Percentiles rank a stretch among this genome's conserved stretches.
phyloP scores from a whole-genome alignment of 2,888 invertebrate genomes.

The Philopedon plagiatum region DNA sequence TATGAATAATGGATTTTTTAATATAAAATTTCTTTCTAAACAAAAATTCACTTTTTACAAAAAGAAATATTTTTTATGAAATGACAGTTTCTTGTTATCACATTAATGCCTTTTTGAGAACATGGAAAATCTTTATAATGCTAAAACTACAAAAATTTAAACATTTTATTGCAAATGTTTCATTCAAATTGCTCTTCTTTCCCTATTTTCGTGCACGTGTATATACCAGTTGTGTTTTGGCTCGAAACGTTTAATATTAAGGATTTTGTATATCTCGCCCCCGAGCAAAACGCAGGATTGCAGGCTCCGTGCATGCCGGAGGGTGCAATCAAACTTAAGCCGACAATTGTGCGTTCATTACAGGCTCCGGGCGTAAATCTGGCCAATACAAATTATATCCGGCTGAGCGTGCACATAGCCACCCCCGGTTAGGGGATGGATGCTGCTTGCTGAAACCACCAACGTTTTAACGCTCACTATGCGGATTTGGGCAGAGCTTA shows the following conservation, averaged over 20 bases:
- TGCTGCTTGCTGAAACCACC: conserved; percentile 54
- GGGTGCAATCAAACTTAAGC: conserved; percentile 70
- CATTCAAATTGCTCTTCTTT: conserved; percentile 1
- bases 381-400: conserved; percentile 71
- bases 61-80: too few species aligned
- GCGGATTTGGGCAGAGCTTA: conserved; percentile 58
- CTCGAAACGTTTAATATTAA: conserved; percentile 46
- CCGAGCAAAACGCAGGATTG: conserved; percentile 29
- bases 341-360: conserved; percentile 71
- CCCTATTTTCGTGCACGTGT: conserved; percentile 27
- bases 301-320: conserved; percentile 54
- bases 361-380: conserved; percentile 69
- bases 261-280: conserved; percentile 8
- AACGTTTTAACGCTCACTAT: conserved; percentile 58
- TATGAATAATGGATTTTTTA: too few species aligned
- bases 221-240: conserved; percentile 41
- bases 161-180: background rate
- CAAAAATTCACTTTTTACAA: too few species aligned
- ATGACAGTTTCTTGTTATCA: too few species aligned
- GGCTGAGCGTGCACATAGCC: conserved; percentile 52
- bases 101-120: too few species aligned
- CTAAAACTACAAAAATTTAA: too few species aligned
- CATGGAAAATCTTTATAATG: too few species aligned
- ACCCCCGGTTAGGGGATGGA: conserved; percentile 43
- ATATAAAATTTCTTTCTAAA: too few species aligned